Evolutionary conservation across 1,140 invertebrate genomes (phyloP).

Genomic region (Saccostrea glomerata): DNA sequence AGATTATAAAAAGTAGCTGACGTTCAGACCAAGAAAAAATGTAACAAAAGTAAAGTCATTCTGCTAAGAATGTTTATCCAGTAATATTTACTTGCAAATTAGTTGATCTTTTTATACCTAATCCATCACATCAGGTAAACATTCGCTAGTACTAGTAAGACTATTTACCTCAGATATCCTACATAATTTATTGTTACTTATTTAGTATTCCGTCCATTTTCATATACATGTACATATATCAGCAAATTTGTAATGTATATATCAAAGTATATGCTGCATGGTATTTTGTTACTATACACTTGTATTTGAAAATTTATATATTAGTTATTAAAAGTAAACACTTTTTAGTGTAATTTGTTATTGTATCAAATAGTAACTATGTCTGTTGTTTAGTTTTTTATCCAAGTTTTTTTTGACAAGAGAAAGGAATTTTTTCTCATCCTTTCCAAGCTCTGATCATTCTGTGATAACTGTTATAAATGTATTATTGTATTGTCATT

Average conservation of each 20-base stretch:
- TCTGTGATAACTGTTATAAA: slow-evolving; percentile 14
- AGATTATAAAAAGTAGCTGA: no score
- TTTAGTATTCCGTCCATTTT: neutral
- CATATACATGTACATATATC: neutral
- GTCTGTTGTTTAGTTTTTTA: neutral
- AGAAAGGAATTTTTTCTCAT: neutral
- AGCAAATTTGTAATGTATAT: neutral
- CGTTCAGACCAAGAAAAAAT: no score
- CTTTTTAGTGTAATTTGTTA: neutral
- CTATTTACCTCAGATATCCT: no score
- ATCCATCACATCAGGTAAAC: no score
- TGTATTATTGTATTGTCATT: slow-evolving; percentile 24
- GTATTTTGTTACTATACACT: neutral
- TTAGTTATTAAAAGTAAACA: neutral
- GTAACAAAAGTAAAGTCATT: no score
- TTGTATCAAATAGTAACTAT: neutral
- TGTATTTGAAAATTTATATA: neutral
- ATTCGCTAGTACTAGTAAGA: no score
- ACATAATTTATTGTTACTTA: neutral
- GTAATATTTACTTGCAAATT: no score
- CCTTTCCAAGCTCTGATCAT: slow-evolving; percentile 16
- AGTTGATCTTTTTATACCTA: no score
- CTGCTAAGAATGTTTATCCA: no score
- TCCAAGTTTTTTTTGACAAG: neutral
- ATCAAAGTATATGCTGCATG: neutral